Conservation (phyloP, 2,113 vertebrate genomes). For the Sinocyclocheilus grahami region DNA sequence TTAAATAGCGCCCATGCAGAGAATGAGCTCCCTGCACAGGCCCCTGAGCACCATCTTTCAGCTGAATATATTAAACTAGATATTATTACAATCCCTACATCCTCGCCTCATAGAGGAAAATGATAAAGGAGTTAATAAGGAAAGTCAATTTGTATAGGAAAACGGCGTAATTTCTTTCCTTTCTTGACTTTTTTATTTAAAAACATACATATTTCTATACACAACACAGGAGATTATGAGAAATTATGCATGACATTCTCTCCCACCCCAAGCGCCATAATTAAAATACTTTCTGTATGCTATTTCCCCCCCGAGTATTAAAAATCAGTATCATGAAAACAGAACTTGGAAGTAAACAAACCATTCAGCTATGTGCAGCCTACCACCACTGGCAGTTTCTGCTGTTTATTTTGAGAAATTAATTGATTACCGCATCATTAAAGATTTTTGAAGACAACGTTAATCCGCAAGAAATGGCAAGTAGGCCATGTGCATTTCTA, state of each 20-base stretch:
- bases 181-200: conserved; percentile 30
- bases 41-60: conserved; percentile 37
- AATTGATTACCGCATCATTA: conserved; percentile 31
- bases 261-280: conserved; percentile 34
- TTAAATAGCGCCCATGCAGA: conserved; percentile 34
- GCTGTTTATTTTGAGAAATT: conserved; percentile 36
- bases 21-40: conserved; percentile 45
- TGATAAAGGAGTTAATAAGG: conserved; percentile 37
- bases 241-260: conserved; percentile 39
- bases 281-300: conserved; percentile 44
- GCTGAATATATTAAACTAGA: conserved; percentile 34
- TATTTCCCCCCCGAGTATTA: background rate
- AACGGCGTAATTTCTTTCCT: background rate
- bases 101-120: conserved; percentile 19
- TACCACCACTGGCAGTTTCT: background rate
- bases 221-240: conserved; percentile 41
- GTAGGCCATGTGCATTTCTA: background rate
- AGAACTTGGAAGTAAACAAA: conserved; percentile 39
- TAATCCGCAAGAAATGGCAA: background rate
- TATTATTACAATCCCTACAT: conserved; percentile 34
- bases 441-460: background rate
- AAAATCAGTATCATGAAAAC: conserved; percentile 23
- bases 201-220: conserved; percentile 9
- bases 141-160: conserved; percentile 33
- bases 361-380: background rate